phyloP scores from a whole-genome alignment of 2,888 invertebrate species.

The Vanessa cardui region DNA sequence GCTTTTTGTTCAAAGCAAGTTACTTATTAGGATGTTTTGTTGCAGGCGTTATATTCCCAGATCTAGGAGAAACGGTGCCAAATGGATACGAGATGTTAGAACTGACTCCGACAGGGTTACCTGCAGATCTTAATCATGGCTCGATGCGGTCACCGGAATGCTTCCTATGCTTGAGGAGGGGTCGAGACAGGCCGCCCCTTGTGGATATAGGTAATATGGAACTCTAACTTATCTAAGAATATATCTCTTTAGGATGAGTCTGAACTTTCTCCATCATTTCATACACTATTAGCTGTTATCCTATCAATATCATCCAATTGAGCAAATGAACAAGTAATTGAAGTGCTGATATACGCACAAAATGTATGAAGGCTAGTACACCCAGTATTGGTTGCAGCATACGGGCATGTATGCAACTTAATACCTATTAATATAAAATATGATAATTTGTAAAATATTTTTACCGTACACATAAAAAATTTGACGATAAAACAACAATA shows the following conservation, averaged over 20 bases:
- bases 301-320: too few species aligned
- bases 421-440: too few species aligned
- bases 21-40: slow-evolving; percentile 40
- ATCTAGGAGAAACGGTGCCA: slow-evolving; percentile 92
- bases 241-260: neutral
- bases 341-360: too few species aligned
- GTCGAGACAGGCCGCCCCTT: slow-evolving; percentile 96
- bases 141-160: slow-evolving; percentile 96
- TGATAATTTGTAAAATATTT: neutral
- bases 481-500: too few species aligned
- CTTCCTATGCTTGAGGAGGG: slow-evolving; percentile 95
- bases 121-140: slow-evolving; percentile 98
- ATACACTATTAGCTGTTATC: too few species aligned
- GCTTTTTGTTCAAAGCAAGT: too few species aligned
- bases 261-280: neutral
- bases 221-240: neutral
- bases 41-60: slow-evolving; percentile 86
- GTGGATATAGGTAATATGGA: slow-evolving; percentile 94
- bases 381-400: too few species aligned
- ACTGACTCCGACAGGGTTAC: slow-evolving; percentile 92
- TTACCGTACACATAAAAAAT: too few species aligned
- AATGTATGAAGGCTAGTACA: too few species aligned
- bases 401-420: too few species aligned
- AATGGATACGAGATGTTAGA: slow-evolving; percentile 89
- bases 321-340: too few species aligned